These are phyloP conservation scores for Mongoloraphidia duomilia DNA, from an alignment of 2,888 invertebrate genomes.

Conservation along the genomic window DNA sequence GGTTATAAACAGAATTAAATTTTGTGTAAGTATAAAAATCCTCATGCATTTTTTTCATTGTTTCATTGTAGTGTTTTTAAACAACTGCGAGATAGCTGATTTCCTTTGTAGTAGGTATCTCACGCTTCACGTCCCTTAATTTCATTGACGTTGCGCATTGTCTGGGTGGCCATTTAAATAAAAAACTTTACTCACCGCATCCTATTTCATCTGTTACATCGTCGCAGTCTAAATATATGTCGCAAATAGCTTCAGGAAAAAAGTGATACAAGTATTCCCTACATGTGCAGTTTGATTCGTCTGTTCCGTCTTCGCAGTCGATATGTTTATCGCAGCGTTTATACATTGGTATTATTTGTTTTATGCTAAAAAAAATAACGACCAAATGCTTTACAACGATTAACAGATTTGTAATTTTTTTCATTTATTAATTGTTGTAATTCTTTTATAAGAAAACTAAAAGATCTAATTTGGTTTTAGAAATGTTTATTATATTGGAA, in stretches of 20 bases:
- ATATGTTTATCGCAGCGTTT: conserved; percentile 51
- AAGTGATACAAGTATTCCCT: conserved; percentile 44
- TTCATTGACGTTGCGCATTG: too few relatives aligned
- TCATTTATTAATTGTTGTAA: too few relatives aligned
- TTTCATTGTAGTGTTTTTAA: too few relatives aligned
- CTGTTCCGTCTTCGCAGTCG: conserved; percentile 73
- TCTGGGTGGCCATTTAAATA: not conserved
- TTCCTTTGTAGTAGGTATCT: not conserved
- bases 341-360: conserved; percentile 43
- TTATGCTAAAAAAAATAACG: conserved; percentile 41
- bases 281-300: conserved; percentile 60
- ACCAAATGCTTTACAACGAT: too few relatives aligned
- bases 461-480: too few relatives aligned
- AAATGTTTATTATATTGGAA: too few relatives aligned
- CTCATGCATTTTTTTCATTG: too few relatives aligned
- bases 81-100: not conserved
- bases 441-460: too few relatives aligned
- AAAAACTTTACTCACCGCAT: conserved; percentile 42
- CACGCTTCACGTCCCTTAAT: too few relatives aligned
- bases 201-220: conserved; percentile 61
- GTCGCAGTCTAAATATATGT: conserved; percentile 57
- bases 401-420: too few relatives aligned
- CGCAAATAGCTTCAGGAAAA: conserved; percentile 48
- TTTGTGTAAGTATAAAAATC: too few relatives aligned
- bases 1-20: too few relatives aligned